phyloP scores from a whole-genome alignment of 2,113 vertebrate genomes.

The Carettochelys insculpta region DNA sequence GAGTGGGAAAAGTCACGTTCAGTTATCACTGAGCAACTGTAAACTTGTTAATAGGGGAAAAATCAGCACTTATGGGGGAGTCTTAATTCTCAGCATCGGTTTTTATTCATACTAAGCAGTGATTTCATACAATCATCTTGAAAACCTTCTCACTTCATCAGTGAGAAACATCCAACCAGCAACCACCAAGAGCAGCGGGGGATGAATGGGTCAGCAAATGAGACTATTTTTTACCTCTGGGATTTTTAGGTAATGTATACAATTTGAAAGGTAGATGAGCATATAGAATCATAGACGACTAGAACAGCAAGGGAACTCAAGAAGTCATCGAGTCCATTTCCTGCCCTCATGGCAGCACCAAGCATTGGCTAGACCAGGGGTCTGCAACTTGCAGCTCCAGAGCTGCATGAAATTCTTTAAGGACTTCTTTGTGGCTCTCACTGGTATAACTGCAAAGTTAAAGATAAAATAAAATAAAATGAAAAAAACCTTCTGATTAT shows the following conservation, averaged over 20 bases:
- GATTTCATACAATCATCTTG: background rate
- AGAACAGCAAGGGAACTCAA: too few relatives aligned
- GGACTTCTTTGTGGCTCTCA: too few relatives aligned
- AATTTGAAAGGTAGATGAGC: too few relatives aligned
- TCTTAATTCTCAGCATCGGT: background rate
- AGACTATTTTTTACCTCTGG: background rate
- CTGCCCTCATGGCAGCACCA: too few relatives aligned
- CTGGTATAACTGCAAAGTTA: too few relatives aligned
- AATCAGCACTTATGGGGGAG: background rate
- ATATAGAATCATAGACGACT: too few relatives aligned
- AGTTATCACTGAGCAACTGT: background rate
- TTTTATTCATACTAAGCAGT: background rate
- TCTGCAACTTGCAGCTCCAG: too few relatives aligned
- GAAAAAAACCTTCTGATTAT: too few relatives aligned
- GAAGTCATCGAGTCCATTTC: too few relatives aligned
- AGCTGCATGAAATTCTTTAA: too few relatives aligned
- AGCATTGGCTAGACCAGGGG: too few relatives aligned
- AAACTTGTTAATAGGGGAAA: background rate
- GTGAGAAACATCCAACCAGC: background rate
- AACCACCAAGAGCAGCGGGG: background rate
- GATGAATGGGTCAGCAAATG: background rate
- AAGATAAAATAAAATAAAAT: too few relatives aligned
- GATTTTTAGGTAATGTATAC: accelerated
- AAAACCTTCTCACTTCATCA: background rate
- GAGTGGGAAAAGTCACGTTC: background rate